Percentiles rank a stretch among this genome's conserved stretches.
Conservation (phyloP, 2,888 invertebrate genomes). For the Cancer borealis region DNA sequence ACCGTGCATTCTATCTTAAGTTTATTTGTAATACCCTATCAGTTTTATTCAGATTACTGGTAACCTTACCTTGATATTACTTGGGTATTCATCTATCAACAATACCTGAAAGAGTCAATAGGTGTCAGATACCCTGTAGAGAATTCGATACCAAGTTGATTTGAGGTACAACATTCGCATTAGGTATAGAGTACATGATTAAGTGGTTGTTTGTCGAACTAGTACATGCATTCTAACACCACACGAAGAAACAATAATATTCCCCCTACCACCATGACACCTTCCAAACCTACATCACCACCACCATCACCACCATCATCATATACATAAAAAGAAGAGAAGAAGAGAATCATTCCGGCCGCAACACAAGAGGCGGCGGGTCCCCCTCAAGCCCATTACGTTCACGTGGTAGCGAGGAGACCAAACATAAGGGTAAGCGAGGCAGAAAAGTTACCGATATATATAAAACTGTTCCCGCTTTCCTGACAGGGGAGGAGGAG, state of each 20-base stretch:
- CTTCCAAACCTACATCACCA: background rate
- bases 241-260: background rate
- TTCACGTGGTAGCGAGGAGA: background rate
- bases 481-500: constrained; percentile 34
- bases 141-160: background rate
- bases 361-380: background rate
- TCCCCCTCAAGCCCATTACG: background rate
- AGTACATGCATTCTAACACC: background rate
- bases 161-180: background rate
- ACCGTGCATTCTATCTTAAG: background rate
- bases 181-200: background rate
- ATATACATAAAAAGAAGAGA: background rate
- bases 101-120: background rate
- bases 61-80: background rate
- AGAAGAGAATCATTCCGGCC: background rate
- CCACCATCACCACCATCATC: background rate
- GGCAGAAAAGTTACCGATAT: constrained; percentile 37
- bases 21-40: background rate
- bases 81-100: background rate
- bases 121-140: background rate
- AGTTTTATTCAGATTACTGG: background rate
- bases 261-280: background rate
- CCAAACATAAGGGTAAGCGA: background rate
- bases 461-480: constrained; percentile 29
- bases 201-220: background rate